Percentiles rank a stretch among this genome's conserved stretches.
Conservation (phyloP, 2,888 invertebrate species). For the Sminthurinus aureus region DNA sequence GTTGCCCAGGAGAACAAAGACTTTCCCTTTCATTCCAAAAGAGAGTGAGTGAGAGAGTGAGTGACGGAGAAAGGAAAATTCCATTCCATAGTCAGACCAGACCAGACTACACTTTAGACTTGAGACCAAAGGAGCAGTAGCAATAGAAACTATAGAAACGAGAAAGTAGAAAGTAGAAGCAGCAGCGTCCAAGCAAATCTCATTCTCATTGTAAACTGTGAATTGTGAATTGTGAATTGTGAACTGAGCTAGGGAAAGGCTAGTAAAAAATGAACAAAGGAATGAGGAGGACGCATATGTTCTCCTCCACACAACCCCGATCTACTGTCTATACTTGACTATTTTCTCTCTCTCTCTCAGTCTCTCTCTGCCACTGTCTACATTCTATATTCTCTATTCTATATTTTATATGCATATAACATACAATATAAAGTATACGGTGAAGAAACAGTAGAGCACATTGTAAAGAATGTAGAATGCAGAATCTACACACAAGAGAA, state of each 20-base stretch:
- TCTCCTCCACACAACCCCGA: not conserved
- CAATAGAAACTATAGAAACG: too few relatives aligned
- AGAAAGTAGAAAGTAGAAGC: not conserved
- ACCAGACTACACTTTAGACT: too few relatives aligned
- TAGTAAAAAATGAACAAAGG: too few relatives aligned
- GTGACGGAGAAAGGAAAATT: too few relatives aligned
- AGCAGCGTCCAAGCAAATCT: not conserved
- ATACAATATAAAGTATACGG: not conserved
- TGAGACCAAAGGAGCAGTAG: too few relatives aligned
- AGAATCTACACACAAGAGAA: not conserved
- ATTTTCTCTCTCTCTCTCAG: not conserved
- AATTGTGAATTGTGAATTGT: not conserved
- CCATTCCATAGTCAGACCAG: too few relatives aligned
- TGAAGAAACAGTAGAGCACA: not conserved
- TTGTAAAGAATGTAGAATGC: not conserved
- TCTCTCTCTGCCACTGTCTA: not conserved
- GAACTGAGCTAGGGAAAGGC: not conserved
- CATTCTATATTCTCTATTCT: too few relatives aligned
- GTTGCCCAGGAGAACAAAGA: too few relatives aligned
- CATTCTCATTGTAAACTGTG: not conserved
- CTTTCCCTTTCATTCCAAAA: too few relatives aligned
- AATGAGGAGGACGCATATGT: constrained; percentile 5
- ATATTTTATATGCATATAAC: too few relatives aligned
- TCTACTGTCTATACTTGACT: not conserved
- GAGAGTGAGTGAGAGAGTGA: too few relatives aligned